Evolutionary conservation across 2,888 invertebrate genomes (phyloP), one percentile per base, ranked within the genome.

Genomic region (Hydrotaea diabolus): DNA sequence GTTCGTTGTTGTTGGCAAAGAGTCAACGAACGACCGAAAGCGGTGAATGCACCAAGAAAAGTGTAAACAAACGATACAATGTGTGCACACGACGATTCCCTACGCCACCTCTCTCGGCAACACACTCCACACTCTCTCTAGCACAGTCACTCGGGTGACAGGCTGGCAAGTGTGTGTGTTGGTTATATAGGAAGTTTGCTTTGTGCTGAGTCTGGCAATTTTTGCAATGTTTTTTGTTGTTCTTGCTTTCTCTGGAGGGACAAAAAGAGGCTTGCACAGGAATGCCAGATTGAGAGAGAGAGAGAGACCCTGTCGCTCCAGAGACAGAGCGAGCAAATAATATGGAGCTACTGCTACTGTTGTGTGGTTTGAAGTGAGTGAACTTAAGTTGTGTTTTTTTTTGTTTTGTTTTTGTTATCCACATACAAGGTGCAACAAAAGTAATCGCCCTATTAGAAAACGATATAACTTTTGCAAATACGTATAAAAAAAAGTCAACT

Each of bases 21-120:
- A 86, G 83, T 79, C 83, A 80, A 80, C 81, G 83, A 81, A 84
- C 79, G 86, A 85, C 81, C 81, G 86, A 82, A 71, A 73, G 83
- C 84, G 82, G 84, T 85, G 81, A 78, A 80, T 83, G 79, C 77
- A 87, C 78, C 81, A 83, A 71, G 76, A 82, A 46, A 19, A 80
- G 55, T 73, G 73, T 46, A 71, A 62, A 80, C 74, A 84, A 69
- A 74, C 69, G 36, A 26, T 13, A 43, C 43, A 46, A 39, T 23
- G 69, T 69, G 46, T 69, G 69, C 23, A 23, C 21, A 21, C 26
- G n/a, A 21, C 23, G 31, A 21, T 21, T 21, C 21, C 21, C 26
- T 59, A n/a, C n/a, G n/a, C n/a, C n/a, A n/a, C 23, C 15, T 11
- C 23, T 13, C 15, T 31, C n/a, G 62, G n/a, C 36, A 23, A n/a